Evolutionary conservation across 2,888 invertebrate genomes (phyloP), one percentile per base, ranked within the genome.

Genomic region (Vandiemenella viatica): DNA sequence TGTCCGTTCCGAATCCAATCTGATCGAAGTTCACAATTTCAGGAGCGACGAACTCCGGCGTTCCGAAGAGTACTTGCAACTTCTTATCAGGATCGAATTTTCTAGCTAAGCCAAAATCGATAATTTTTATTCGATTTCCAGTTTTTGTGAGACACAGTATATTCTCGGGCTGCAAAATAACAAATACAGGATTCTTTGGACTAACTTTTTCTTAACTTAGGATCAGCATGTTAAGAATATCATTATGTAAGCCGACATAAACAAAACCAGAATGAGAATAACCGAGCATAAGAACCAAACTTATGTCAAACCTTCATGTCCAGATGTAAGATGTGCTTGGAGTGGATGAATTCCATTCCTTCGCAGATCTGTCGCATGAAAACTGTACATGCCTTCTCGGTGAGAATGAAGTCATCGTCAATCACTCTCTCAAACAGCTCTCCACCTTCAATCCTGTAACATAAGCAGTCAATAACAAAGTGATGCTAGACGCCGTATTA

Each of bases 11-110:
- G 62, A 84, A 93, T 49, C 89, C 87, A 60, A 98, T 92, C 62
- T 86, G 85, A 65, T 98, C 97, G 67, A 96, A 98, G 72, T 96
- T 97, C 37, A 98, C 92, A 20, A 97, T 93, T 75, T 98, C 97
- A 1, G 97, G 97, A 0, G 96, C 95, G 45, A 96, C 95, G 65
- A 98, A 98, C 70, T 98, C 98, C 0, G 97, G 97, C 0, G 98
- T 98, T 1, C 97, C 98, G 63, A 95, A 96, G 46, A 96, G 70
- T 4, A 96, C 91, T 67, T 90, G 88, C 46, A 95, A 71, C 62
- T 92, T 91, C 72, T 90, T 91, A 62, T 81, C 80, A 0, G 92
- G 90, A 65, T 92, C 89, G 63, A 83, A 93, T 65, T 85, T 83
- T 59, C 95, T 73, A 4, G 98, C 97, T 56, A 98, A 70, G 7